phyloP scores from a whole-genome alignment of 2,797 vertebrate species.

The Benthosema pterotum region DNA sequence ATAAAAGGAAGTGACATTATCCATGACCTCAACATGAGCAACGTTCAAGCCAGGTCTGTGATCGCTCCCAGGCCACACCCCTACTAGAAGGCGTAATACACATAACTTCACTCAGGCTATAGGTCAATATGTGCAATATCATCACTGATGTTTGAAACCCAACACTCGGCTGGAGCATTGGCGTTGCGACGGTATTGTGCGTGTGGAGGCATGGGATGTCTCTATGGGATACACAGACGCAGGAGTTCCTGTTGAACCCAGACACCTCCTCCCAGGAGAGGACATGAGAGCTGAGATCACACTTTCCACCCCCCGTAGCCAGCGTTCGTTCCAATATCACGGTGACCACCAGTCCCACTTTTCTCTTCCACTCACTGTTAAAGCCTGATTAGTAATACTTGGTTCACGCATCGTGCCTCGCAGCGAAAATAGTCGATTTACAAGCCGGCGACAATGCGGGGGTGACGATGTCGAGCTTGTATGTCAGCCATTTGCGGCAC shows the following conservation, averaged over 20 bases:
- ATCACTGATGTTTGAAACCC: constrained; percentile 23
- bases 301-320: constrained; percentile 29
- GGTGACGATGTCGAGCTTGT: too few relatives aligned
- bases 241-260: constrained; percentile 32
- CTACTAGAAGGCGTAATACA: background rate
- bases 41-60: background rate
- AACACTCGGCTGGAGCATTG: background rate
- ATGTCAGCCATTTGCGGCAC: too few relatives aligned
- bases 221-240: constrained; percentile 12
- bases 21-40: constrained; percentile 43
- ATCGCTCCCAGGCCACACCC: background rate
- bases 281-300: constrained; percentile 10
- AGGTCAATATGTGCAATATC: background rate
- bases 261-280: constrained; percentile 32
- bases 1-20: constrained; percentile 38
- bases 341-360: constrained; percentile 40
- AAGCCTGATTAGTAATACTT: background rate
- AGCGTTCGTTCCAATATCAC: constrained; percentile 40
- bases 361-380: background rate
- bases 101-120: background rate
- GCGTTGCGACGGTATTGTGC: background rate
- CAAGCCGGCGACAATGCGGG: too few relatives aligned
- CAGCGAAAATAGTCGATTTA: too few relatives aligned
- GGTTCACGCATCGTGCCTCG: background rate
- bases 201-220: background rate